Base-by-base conservation (phyloP, 2,113 vertebrate species). In the Leucopsar rothschildi region DNA sequence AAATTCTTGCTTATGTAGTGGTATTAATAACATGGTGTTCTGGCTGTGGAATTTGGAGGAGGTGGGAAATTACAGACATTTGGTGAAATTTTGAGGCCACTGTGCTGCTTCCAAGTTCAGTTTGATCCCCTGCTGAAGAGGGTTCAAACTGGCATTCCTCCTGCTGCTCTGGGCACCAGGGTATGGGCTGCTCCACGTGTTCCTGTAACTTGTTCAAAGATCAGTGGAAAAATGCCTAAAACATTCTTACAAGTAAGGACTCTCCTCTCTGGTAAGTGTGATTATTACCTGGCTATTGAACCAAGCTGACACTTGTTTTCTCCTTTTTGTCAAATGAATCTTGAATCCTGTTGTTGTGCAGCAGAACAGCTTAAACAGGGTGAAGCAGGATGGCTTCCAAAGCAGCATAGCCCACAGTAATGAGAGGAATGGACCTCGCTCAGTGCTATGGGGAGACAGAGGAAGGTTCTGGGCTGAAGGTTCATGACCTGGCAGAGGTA, bases 381-480 rank as follows among this genome's bases (percentile, higher is more conserved):
- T 39, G 50, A 65, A 77, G 16, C 6, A 20, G 23, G 69, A 37
- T n/a, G 5, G 37, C 0, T 87, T 79, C 35, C 13, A 66, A 12
- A 25, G 25, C 18, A 71, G 44, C 84, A 55, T 2, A 60, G 5
- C 15, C 18, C 28, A 12, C 28, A 57, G 57, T 5, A 81, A 9
- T 31, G 33, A 29, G 23, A 49, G 70, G 35, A 81, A 40, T 15
- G 20, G n/a, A 71, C 15, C 9, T 85, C 0, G 0, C 4, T 70
- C 65, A 40, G 27, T 52, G 22, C 6, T 82, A 56, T 60, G 12
- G 60, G 11, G 6, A 4, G 24, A 39, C 25, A 7, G 5, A 61
- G 5, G 17, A 68, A 47, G 8, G 9, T 52, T 81, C 44, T 87
- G 24, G 35, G 10, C 42, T 89, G 44, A 40, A 89, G 27, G 49